phyloP scores from a whole-genome alignment of 2,797 vertebrate species.

The Chaetodon trifasciatus region DNA sequence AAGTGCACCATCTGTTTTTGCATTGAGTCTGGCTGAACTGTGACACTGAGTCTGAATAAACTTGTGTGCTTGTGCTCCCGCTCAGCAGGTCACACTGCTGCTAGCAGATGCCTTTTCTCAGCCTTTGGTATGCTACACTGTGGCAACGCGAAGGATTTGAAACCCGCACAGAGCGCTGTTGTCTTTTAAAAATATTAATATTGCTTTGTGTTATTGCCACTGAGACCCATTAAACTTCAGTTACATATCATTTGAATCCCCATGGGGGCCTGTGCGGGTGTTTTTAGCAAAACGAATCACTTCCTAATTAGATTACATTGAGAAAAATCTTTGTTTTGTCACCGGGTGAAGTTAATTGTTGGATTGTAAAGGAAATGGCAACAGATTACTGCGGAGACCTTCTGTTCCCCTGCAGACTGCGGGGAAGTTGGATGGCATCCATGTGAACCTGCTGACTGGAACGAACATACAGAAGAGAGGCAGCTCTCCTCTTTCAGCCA shows the following conservation, averaged over 20 bases:
- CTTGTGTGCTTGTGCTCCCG: constrained; percentile 48
- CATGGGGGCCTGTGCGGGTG: constrained; percentile 45
- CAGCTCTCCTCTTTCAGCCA: constrained; percentile 47
- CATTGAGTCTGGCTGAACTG: constrained; percentile 61
- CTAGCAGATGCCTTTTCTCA: constrained; percentile 54
- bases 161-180: constrained; percentile 43
- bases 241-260: constrained; percentile 73
- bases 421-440: constrained; percentile 73
- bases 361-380: constrained; percentile 74
- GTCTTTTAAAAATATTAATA: constrained; percentile 71
- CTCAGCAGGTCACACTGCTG: constrained; percentile 61
- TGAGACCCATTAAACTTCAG: constrained; percentile 76
- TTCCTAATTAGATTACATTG: constrained; percentile 68
- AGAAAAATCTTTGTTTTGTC: constrained; percentile 76
- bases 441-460: constrained; percentile 78
- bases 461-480: constrained; percentile 60
- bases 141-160: constrained; percentile 28
- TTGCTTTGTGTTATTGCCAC: constrained; percentile 67
- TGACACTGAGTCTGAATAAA: constrained; percentile 61
- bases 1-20: constrained; percentile 76
- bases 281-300: constrained; percentile 67
- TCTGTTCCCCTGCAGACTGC: constrained; percentile 75
- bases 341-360: constrained; percentile 75
- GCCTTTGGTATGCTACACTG: constrained; percentile 32
- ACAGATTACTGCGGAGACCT: constrained; percentile 76